Evolutionary conservation across 2,797 vertebrate species (phyloP), one percentile per base, ranked within the genome.

Genomic region (Eremophila alpestris): DNA sequence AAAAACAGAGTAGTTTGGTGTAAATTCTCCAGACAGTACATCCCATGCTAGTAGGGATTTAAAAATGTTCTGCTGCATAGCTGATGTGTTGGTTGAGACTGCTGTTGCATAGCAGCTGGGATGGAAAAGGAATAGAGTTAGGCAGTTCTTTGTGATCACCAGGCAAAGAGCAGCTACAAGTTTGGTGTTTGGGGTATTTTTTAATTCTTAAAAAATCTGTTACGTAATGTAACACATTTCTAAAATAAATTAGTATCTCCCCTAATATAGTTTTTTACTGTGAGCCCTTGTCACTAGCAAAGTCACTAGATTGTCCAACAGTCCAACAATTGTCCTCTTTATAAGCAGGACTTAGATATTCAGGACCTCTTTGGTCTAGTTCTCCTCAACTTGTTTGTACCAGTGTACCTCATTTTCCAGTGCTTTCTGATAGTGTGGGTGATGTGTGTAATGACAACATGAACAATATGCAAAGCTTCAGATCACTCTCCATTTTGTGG

Each of bases 1-100:
- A 92, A 89, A 91, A 95, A 36, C 7, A 26, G 65, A 78, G 69
- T 78, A 49, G 34, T 52, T 89, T 89, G 58, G 23, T 83, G 36
- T 87, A 87, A 89, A 80, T 81, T 20, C 51, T 75, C 29, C 11
- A 38, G 43, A 79, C 29, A 87, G 34, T 73, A 69, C 46, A 49
- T n/a, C 32, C 29, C n/a, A 19, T 95, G 93, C 79, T 85, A 34
- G 8, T 4, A 36, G 13, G 82, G 69, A 75, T 71, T 90, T 83
- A 20, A 63, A 11, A 75, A 75, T 24, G 52, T 86, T 88, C 62
- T 73, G 82, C 69, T 52, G 65, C 32, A 7, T 30, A 85, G 79
- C 59, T 55, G 58, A 32, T 78, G 21, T 56, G 48, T 58, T 71
- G 51, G 62, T 14, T 71, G 48, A 62, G 60, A 30, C 5, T 1